These are phyloP conservation scores for Sinhomidia bicolor DNA, from an alignment of 2,888 invertebrate species.

Conservation along the genomic window DNA sequence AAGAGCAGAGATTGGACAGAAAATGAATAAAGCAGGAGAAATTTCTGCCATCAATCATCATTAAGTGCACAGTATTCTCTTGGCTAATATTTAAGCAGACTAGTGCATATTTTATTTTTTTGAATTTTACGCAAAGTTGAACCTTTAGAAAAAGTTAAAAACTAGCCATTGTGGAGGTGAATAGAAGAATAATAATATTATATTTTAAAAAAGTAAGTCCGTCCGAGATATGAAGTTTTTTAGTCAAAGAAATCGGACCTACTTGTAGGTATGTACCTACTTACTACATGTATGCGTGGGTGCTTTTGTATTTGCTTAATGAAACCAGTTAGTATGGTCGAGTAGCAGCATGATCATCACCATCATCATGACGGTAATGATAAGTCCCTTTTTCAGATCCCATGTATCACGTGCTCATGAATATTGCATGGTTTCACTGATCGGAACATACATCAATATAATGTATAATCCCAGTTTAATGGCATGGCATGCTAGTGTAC, in stretches of 20 bases:
- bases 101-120: background rate
- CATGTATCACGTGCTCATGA: constrained; percentile 64
- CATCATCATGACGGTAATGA: constrained; percentile 34
- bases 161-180: background rate
- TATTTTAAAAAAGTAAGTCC: too few species aligned
- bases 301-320: background rate
- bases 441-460: background rate
- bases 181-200: background rate
- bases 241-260: background rate
- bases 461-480: too few species aligned
- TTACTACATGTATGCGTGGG: background rate
- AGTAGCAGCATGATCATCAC: too few species aligned
- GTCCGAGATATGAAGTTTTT: background rate
- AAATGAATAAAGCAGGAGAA: too few species aligned
- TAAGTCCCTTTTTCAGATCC: background rate
- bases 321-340: background rate
- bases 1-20: too few species aligned
- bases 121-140: background rate
- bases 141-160: background rate
- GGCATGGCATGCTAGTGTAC: background rate
- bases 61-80: constrained; percentile 24
- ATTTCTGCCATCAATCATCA: constrained; percentile 68
- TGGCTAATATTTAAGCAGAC: constrained; percentile 13
- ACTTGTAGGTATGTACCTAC: background rate
- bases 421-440: constrained; percentile 59